Conservation (phyloP, 2,797 vertebrate genomes). For the Clamator glandarius region DNA sequence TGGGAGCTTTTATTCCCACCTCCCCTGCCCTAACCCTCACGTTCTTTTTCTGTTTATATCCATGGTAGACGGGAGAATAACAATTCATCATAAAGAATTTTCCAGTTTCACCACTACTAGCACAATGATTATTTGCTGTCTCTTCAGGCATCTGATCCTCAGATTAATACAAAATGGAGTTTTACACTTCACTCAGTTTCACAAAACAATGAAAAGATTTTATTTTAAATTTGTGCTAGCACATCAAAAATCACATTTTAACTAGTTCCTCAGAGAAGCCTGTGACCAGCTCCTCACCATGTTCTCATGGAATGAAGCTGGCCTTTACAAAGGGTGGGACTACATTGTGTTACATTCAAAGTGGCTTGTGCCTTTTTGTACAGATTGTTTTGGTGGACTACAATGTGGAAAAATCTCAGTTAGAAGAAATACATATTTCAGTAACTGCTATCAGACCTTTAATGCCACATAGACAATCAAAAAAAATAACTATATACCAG, state of each 20-base stretch:
- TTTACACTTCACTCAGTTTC: not conserved
- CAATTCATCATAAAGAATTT: not conserved
- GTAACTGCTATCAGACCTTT: not conserved
- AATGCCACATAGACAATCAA: not conserved
- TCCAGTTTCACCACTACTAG: not conserved
- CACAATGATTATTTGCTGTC: not conserved
- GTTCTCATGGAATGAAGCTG: not conserved
- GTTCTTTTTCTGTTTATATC: not conserved
- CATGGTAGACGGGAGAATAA: not conserved
- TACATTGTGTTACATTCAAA: not conserved
- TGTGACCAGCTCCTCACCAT: not conserved
- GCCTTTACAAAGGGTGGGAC: not conserved
- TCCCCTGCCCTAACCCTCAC: not conserved
- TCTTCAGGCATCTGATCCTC: not conserved
- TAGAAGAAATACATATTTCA: not conserved
- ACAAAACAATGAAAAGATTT: not conserved
- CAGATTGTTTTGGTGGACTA: not conserved
- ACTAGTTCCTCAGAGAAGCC: not conserved
- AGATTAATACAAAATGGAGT: not conserved
- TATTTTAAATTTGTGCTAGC: not conserved
- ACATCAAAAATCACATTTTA: not conserved
- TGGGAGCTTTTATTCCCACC: not conserved
- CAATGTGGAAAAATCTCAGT: not conserved
- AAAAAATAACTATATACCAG: not conserved
- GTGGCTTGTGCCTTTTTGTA: not conserved